phyloP scores from a whole-genome alignment of 2,888 invertebrate species.

The Nymphalis polychloros region DNA sequence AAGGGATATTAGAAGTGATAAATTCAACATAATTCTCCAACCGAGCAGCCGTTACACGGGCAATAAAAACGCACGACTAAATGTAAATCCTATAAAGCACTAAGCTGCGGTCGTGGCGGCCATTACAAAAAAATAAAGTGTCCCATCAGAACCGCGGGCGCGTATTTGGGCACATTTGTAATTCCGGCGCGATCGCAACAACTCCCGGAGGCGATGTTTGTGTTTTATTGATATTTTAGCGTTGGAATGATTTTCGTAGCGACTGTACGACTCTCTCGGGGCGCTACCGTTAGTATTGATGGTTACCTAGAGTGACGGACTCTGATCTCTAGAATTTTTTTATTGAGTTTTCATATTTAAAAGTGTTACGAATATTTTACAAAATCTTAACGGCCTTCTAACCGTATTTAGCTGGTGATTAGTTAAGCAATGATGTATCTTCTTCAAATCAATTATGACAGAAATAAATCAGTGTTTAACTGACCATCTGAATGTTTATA shows the following conservation, averaged over 20 bases:
- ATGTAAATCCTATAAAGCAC: slow-evolving; percentile 68
- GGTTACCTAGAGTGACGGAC: slow-evolving; percentile 54
- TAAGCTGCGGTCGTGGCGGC: slow-evolving; percentile 56
- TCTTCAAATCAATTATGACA: no score
- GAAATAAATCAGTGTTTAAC: no score
- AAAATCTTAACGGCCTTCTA: no score
- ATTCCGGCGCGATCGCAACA: slow-evolving; percentile 62
- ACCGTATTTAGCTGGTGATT: no score
- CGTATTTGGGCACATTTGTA: slow-evolving; percentile 66
- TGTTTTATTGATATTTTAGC: slow-evolving; percentile 81
- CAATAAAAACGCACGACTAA: slow-evolving; percentile 72
- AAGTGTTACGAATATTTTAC: background rate
- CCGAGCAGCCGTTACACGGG: slow-evolving; percentile 53
- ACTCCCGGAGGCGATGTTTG: slow-evolving; percentile 61
- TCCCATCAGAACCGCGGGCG: slow-evolving; percentile 72
- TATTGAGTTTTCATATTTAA: background rate
- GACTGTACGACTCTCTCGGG: slow-evolving; percentile 70
- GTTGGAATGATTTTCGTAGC: slow-evolving; percentile 75
- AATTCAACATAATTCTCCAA: slow-evolving; percentile 46
- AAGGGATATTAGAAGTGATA: slow-evolving; percentile 28
- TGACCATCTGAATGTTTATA: no score
- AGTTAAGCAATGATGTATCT: no score
- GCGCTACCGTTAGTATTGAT: slow-evolving; percentile 71
- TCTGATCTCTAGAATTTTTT: background rate
- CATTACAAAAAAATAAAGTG: slow-evolving; percentile 73